Percentiles rank a stretch among this genome's conserved stretches.
Evolutionary conservation across 2,113 vertebrate species (phyloP).

Genomic region (Muntiacus muntjak): DNA sequence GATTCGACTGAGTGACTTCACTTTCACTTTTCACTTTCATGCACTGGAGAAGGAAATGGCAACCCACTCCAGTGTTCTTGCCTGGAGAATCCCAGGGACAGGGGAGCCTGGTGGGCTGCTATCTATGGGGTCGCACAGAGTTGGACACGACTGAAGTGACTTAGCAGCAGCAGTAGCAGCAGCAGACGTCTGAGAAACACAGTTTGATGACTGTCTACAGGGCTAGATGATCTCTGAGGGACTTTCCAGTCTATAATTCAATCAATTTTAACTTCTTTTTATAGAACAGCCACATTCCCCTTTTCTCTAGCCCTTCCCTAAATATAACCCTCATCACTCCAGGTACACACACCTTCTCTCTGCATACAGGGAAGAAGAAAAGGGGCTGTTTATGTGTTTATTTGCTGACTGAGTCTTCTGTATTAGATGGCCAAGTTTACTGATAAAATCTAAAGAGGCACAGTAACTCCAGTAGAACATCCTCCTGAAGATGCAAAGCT

Average conservation of each 20-base stretch:
- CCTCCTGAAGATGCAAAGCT: neutral
- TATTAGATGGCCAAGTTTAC: neutral
- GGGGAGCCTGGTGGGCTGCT: no score
- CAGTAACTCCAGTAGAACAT: neutral
- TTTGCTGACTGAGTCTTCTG: neutral
- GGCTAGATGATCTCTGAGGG: neutral
- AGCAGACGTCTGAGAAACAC: neutral
- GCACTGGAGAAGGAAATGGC: no score
- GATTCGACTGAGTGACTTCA: no score
- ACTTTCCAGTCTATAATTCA: neutral
- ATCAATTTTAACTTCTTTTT: neutral
- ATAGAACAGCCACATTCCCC: neutral
- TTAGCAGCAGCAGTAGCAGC: no score
- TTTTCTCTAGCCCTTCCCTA: neutral
- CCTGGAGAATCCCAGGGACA: no score
- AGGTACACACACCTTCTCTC: neutral
- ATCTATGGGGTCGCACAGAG: no score
- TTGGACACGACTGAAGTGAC: no score
- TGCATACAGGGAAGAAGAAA: neutral
- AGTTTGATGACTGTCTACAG: neutral
- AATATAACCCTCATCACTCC: neutral
- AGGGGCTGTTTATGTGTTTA: neutral
- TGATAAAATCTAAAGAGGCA: neutral
- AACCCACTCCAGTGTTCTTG: no score
- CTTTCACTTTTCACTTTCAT: no score